Conservation (phyloP, 2,113 vertebrate species). For the Stegostoma tigrinum region DNA sequence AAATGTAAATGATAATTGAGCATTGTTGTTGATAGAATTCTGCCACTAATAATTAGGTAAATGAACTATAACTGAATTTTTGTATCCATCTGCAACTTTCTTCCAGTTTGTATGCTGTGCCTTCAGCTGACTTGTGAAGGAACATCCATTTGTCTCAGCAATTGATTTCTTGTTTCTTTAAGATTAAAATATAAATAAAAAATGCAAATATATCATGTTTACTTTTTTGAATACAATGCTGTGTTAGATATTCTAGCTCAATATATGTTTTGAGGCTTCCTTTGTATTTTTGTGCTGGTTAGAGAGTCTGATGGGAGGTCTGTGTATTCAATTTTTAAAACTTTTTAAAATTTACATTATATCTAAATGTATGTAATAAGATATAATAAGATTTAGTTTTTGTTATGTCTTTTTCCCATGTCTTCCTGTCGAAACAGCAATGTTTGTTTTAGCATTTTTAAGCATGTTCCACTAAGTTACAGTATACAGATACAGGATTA, state of each 20-base stretch:
- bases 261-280: neutral
- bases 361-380: neutral
- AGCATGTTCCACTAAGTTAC: neutral
- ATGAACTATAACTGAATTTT: neutral
- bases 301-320: neutral
- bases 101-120: neutral
- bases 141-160: neutral
- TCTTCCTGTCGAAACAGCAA: constrained; percentile 65
- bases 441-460: constrained; percentile 46
- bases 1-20: neutral
- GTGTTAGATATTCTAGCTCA: neutral
- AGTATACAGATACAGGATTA: neutral
- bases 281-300: neutral
- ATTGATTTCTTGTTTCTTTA: neutral
- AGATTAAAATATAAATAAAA: neutral
- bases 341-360: neutral
- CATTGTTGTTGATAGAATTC: neutral
- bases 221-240: neutral
- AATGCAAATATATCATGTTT: neutral
- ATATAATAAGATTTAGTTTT: neutral
- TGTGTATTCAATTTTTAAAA: neutral
- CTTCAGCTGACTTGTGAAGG: neutral
- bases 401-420: constrained; percentile 4
- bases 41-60: neutral
- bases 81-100: neutral